phyloP scores from a whole-genome alignment of 2,888 invertebrate genomes.

The Nudaria mundana region DNA sequence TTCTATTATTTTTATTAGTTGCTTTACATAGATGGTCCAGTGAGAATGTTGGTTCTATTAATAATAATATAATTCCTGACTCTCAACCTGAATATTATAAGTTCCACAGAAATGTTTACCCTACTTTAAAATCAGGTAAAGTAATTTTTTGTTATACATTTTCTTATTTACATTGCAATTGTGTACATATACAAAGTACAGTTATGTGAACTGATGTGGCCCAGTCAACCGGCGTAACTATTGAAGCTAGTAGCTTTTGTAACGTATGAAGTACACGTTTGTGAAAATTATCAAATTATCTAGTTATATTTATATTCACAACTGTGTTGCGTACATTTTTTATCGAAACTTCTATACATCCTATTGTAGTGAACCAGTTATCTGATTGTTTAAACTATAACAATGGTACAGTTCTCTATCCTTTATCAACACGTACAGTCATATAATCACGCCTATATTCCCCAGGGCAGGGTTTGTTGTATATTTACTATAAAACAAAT shows the following conservation, averaged over 20 bases:
- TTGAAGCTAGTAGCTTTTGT: slow-evolving; percentile 37
- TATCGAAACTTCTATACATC: slow-evolving; percentile 15
- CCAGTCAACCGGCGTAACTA: slow-evolving; percentile 41
- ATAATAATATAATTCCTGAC: no score
- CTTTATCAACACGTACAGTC: no score
- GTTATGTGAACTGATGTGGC: slow-evolving; percentile 44
- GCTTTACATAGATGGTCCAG: slow-evolving; percentile 82
- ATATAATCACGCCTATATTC: no score
- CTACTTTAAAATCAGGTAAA: slow-evolving; percentile 63
- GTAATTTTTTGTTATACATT: slow-evolving; percentile 14
- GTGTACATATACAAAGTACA: slow-evolving; percentile 35
- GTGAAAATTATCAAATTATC: slow-evolving; percentile 19
- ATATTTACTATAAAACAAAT: no score
- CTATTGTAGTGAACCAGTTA: slow-evolving; percentile 11
- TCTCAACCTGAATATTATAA: slow-evolving; percentile 48
- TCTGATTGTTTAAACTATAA: slow-evolving; percentile 2
- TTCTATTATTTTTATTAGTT: slow-evolving; percentile 83
- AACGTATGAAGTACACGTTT: slow-evolving; percentile 32
- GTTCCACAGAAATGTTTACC: slow-evolving; percentile 64
- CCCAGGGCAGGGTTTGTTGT: no score
- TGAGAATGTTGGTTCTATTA: slow-evolving; percentile 54
- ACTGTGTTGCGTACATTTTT: slow-evolving; percentile 21
- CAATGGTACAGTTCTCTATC: neutral
- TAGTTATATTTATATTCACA: slow-evolving; percentile 19
- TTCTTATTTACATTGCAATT: no score